Evolutionary conservation across 2,797 vertebrate species (phyloP).

Genomic region (Hephaestus fuliginosus): DNA sequence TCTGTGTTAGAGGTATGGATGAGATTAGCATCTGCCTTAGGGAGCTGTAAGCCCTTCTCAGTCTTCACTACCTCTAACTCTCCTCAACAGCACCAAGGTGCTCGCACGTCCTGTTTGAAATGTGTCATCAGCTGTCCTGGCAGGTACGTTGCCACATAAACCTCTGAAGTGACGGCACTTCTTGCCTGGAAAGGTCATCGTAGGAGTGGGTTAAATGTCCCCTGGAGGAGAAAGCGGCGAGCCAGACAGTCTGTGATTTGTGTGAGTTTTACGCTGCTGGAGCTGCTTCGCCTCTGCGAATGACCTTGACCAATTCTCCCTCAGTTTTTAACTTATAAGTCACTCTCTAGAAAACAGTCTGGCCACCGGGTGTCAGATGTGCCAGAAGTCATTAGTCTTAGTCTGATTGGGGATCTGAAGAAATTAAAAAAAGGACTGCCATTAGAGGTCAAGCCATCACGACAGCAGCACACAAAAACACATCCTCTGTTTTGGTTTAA

Average conservation of each 20-base stretch:
- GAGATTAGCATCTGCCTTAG: slow-evolving; percentile 66
- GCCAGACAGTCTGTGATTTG: slow-evolving; percentile 71
- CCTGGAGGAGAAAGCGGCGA: slow-evolving; percentile 66
- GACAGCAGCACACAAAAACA: slow-evolving; percentile 75
- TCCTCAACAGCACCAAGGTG: slow-evolving; percentile 68
- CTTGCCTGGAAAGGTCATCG: slow-evolving; percentile 77
- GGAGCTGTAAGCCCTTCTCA: slow-evolving; percentile 61
- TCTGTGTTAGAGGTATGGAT: slow-evolving; percentile 40
- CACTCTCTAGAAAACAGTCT: slow-evolving; percentile 73
- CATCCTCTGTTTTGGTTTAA: slow-evolving; percentile 84
- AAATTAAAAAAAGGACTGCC: slow-evolving; percentile 72
- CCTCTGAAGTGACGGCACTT: slow-evolving; percentile 79
- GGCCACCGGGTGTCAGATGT: slow-evolving; percentile 75
- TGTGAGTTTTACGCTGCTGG: slow-evolving; percentile 73
- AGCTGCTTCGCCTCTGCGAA: slow-evolving; percentile 59
- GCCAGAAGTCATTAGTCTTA: slow-evolving; percentile 79
- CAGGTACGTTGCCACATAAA: slow-evolving; percentile 77
- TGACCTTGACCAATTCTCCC: slow-evolving; percentile 82
- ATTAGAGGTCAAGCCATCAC: slow-evolving; percentile 83
- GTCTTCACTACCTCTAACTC: slow-evolving; percentile 54
- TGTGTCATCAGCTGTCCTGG: slow-evolving; percentile 83
- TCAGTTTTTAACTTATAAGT: slow-evolving; percentile 78
- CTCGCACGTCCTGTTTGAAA: slow-evolving; percentile 74
- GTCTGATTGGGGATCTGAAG: slow-evolving; percentile 78
- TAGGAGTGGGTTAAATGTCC: slow-evolving; percentile 80